Evolutionary conservation across 2,797 vertebrate species (phyloP).

Genomic region (Microctenopoma steveboyesi): DNA sequence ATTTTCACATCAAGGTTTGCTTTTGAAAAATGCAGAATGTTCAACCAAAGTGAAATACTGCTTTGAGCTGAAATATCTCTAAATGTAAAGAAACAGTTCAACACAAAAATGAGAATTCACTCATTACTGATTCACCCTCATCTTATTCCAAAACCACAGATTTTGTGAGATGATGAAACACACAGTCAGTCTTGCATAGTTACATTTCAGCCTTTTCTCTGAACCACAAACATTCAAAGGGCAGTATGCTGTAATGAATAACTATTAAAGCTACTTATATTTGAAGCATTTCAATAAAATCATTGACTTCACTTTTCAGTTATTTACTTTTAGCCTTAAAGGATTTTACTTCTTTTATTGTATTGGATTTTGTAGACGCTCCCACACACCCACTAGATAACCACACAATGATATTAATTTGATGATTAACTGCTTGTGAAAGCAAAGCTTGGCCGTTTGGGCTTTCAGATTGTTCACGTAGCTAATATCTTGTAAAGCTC

Average conservation of each 20-base stretch:
- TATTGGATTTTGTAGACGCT: not conserved
- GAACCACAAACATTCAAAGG: not conserved
- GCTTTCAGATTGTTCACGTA: slow-evolving; percentile 1
- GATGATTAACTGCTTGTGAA: not conserved
- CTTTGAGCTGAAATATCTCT: slow-evolving; percentile 24
- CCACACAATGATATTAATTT: not conserved
- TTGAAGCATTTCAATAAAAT: not conserved
- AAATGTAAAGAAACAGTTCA: slow-evolving; percentile 19
- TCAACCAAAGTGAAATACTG: slow-evolving; percentile 29
- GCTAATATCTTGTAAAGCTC: slow-evolving; percentile 13
- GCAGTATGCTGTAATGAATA: not conserved
- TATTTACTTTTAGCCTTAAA: not conserved
- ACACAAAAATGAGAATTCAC: slow-evolving; percentile 17
- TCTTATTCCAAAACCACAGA: slow-evolving; percentile 21
- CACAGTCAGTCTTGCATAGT: slow-evolving; percentile 10
- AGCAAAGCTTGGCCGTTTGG: not conserved
- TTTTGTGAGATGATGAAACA: slow-evolving; percentile 40
- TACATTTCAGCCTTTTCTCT: not conserved
- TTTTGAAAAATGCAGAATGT: slow-evolving; percentile 35
- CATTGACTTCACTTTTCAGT: not conserved
- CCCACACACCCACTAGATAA: not conserved
- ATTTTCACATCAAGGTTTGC: slow-evolving; percentile 6
- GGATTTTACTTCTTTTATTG: not conserved
- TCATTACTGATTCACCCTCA: slow-evolving; percentile 26
- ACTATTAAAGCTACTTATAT: not conserved